Base-by-base conservation (phyloP, 2,113 vertebrate species). In the Nesoenas mayeri region DNA sequence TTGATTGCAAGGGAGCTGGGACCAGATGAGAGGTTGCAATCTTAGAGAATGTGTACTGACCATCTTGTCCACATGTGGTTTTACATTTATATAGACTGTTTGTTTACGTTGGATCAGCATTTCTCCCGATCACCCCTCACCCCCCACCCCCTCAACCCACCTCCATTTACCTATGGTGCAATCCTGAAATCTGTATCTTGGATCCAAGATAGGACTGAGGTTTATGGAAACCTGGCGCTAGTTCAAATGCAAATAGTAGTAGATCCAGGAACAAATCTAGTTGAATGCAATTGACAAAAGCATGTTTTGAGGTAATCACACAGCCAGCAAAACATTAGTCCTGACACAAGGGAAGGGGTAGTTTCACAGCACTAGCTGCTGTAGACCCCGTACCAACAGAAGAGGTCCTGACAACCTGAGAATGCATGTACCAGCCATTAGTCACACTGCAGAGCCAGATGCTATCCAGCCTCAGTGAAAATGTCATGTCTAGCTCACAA, bases 401-500 rank as follows among this genome's bases (percentile, higher is more conserved):
- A 66, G 10, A 75, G 29, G 54, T 14, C 20, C 26, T 29, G 20
- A 36, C 62, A 31, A 34, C 12, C 13, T 34, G 28, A 73, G 58
- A 20, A 62, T 66, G 67, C 32, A 36, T 0, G 0, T 10, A 15
- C 22, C n/a, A n/a, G 24, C 9, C 40, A 61, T 48, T 29, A 66
- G 51, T 20, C 17, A 36, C 62, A 2, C 61, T 31, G 36, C 62
- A 83, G 42, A 82, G 61, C 11, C 53, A 82, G 53, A 50, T n/a
- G 15, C 17, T 67, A 51, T 10, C 48, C 56, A 79, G 21, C 12
- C 42, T 54, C 65, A 58, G 24, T 31, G 57, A 74, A 89, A 56
- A 16, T 14, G 40, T 25, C 50, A 26, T 3, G 21, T n/a, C 26
- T 54, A 32, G 7, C 11, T 65, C 48, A 81, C n/a, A 89, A 62